phyloP scores from a whole-genome alignment of 2,797 vertebrate species.

The Molossus alvarezi region DNA sequence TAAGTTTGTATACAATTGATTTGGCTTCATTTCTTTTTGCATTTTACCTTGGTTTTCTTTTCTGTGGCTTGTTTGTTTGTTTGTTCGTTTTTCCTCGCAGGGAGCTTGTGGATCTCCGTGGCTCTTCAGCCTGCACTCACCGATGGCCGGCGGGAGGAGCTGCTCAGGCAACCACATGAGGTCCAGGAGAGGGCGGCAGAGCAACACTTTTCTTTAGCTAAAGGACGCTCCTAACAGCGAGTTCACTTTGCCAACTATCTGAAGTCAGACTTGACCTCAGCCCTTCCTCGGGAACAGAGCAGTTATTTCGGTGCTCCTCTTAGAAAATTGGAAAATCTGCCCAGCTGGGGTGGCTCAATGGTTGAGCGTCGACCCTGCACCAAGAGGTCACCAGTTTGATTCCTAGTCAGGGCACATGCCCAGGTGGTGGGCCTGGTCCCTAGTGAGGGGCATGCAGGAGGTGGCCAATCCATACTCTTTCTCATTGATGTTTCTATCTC shows the following conservation, averaged over 20 bases:
- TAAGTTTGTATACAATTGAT: constrained; percentile 23
- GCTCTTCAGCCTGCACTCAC: not conserved
- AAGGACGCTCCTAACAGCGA: not conserved
- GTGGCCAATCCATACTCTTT: too few relatives aligned
- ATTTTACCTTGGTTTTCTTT: constrained; percentile 7
- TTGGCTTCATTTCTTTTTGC: not conserved
- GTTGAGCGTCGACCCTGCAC: too few relatives aligned
- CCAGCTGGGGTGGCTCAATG: too few relatives aligned
- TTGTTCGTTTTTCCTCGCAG: too few relatives aligned
- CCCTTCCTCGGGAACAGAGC: not conserved
- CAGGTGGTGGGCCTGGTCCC: too few relatives aligned
- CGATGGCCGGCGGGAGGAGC: not conserved
- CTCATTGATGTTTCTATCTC: too few relatives aligned
- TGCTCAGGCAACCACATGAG: not conserved
- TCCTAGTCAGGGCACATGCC: too few relatives aligned
- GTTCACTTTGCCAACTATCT: not conserved
- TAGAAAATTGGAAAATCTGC: not conserved
- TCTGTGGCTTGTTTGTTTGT: not conserved
- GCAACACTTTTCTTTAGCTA: constrained; percentile 53
- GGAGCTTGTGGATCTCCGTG: not conserved
- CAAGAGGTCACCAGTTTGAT: too few relatives aligned
- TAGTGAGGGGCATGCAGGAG: too few relatives aligned
- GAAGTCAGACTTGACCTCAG: not conserved
- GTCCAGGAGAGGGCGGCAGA: constrained; percentile 81
- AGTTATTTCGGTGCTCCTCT: not conserved